phyloP scores from a whole-genome alignment of 2,797 vertebrate genomes.

The Antrozous pallidus region DNA sequence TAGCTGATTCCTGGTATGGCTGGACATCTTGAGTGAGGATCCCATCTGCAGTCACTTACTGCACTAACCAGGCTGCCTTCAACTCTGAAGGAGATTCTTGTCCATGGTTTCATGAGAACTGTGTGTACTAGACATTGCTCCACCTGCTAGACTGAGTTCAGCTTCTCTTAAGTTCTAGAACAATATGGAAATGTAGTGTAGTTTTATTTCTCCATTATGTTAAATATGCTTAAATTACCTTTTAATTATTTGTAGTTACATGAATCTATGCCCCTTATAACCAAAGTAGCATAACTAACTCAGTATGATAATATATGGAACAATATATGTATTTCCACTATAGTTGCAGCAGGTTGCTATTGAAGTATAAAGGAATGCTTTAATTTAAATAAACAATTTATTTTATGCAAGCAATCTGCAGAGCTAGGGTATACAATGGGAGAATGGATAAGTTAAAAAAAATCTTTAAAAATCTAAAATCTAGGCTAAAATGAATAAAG shows the following conservation, averaged over 20 bases:
- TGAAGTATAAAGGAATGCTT: not conserved
- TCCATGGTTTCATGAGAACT: not conserved
- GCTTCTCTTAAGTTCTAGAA: not conserved
- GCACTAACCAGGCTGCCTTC: not conserved
- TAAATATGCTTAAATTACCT: not conserved
- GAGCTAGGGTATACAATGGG: not conserved
- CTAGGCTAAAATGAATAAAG: not conserved
- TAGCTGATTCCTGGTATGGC: too few species aligned
- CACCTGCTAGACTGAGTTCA: not conserved
- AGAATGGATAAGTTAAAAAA: not conserved
- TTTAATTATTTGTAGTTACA: not conserved
- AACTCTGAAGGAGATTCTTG: not conserved
- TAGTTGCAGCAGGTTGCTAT: not conserved
- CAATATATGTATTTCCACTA: not conserved
- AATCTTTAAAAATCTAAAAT: not conserved
- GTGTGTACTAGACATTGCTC: too few species aligned
- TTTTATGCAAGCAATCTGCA: not conserved
- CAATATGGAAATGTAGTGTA: not conserved
- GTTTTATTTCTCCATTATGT: not conserved
- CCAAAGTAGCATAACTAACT: not conserved
- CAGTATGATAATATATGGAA: not conserved
- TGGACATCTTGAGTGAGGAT: not conserved
- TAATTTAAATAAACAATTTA: not conserved
- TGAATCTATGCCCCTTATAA: not conserved
- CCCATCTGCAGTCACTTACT: not conserved